Evolutionary conservation across 2,113 vertebrate species (phyloP).

Genomic region (Ptyas mucosa): DNA sequence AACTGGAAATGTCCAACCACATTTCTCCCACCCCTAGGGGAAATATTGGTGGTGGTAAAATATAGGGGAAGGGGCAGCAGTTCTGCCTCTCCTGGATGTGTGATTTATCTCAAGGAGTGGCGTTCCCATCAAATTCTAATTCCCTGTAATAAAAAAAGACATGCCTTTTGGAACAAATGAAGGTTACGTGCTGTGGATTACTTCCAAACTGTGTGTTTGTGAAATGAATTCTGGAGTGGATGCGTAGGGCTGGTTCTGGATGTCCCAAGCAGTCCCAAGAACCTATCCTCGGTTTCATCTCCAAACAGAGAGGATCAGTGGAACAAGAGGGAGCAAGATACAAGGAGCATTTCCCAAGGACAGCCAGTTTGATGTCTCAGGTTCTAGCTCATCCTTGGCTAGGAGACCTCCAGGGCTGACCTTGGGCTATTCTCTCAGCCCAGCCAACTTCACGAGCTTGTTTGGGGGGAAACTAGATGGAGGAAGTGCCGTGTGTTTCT

Average conservation of each 20-base stretch:
- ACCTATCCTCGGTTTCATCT: background rate
- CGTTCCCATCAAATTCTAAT: slow-evolving; percentile 12
- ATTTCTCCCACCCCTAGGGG: slow-evolving; percentile 12
- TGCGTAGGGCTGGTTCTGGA: background rate
- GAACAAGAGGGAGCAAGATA: background rate
- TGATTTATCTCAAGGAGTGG: slow-evolving; percentile 30
- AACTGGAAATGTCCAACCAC: slow-evolving; percentile 31
- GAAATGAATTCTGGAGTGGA: background rate
- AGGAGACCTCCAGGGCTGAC: background rate
- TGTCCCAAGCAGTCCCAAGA: background rate
- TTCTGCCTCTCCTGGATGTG: slow-evolving; percentile 23
- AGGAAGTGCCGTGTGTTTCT: background rate
- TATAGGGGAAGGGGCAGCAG: slow-evolving; percentile 38
- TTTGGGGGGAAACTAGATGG: background rate
- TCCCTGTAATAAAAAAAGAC: slow-evolving; percentile 20
- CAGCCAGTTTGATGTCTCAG: background rate
- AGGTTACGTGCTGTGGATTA: background rate
- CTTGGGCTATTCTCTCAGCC: background rate
- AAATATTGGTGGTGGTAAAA: slow-evolving; percentile 33
- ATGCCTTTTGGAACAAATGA: fast-evolving
- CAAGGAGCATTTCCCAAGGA: background rate
- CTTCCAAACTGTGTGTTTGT: background rate
- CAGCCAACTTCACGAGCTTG: background rate
- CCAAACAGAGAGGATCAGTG: background rate
- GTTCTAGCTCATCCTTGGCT: background rate